Percentiles rank a stretch among this genome's conserved stretches.
These are phyloP conservation scores for Dipodomys merriami DNA, from an alignment of 2,113 vertebrate genomes.

Conservation along the genomic window DNA sequence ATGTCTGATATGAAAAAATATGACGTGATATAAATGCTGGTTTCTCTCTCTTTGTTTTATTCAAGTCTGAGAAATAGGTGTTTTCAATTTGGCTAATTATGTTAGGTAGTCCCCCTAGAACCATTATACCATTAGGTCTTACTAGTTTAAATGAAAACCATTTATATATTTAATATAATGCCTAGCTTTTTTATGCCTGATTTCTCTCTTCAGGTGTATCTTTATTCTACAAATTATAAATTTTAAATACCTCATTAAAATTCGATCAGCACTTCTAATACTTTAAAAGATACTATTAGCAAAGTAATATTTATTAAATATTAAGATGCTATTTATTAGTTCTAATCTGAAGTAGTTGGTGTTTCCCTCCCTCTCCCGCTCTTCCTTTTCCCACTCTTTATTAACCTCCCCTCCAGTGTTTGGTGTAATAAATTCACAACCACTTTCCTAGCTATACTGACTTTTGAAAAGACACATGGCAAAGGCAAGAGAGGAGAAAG, in stretches of 20 bases:
- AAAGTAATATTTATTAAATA: neutral
- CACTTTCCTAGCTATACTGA: neutral
- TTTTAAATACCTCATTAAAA: conserved; percentile 28
- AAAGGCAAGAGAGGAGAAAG: neutral
- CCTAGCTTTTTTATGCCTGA: neutral
- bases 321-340: neutral
- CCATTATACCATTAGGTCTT: neutral
- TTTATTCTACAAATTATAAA: conserved; percentile 21
- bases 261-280: neutral
- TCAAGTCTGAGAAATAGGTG: neutral
- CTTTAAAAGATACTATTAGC: conserved; percentile 6
- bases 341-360: neutral
- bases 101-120: neutral
- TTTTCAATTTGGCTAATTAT: neutral
- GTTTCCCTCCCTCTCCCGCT: neutral
- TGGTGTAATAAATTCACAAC: neutral
- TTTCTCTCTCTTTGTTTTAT: neutral
- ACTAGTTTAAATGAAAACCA: conserved; percentile 3
- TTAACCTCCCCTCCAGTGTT: neutral
- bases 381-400: neutral
- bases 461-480: neutral
- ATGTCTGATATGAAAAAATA: neutral
- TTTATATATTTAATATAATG: neutral
- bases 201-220: neutral
- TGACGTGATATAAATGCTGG: neutral